phyloP scores from a whole-genome alignment of 2,888 invertebrate species.

The Mylabris sibirica region DNA sequence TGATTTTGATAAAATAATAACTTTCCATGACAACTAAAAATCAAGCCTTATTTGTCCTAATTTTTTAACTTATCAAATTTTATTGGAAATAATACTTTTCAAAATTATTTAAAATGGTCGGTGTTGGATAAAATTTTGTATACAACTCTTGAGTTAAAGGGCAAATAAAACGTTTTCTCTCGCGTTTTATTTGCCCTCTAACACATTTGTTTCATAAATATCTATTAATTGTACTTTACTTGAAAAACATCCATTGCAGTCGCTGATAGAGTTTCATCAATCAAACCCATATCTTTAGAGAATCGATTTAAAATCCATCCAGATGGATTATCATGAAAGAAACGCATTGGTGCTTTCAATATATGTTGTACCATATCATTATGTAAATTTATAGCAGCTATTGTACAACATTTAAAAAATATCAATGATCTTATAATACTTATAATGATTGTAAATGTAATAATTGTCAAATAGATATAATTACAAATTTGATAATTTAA shows the following conservation, averaged over 20 bases:
- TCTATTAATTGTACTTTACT: constrained; percentile 12
- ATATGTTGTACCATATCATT: constrained; percentile 62
- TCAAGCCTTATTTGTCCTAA: too few species aligned
- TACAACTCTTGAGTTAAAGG: too few species aligned
- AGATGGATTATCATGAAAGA: constrained; percentile 72
- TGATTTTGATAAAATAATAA: too few species aligned
- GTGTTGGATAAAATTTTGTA: too few species aligned
- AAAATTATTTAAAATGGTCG: too few species aligned
- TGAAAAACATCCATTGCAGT: constrained; percentile 61
- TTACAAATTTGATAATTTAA: constrained; percentile 50
- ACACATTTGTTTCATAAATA: too few species aligned
- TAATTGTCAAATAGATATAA: constrained; percentile 51
- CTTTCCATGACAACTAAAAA: too few species aligned
- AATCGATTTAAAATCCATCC: constrained; percentile 71
- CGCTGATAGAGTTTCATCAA: constrained; percentile 62
- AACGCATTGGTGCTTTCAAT: constrained; percentile 68
- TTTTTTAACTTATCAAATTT: too few species aligned
- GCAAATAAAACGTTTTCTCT: too few species aligned
- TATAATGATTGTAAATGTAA: constrained; percentile 52
- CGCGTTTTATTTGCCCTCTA: too few species aligned
- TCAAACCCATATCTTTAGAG: constrained; percentile 70
- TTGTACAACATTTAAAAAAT: constrained; percentile 64
- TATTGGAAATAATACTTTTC: too few species aligned
- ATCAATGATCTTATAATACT: constrained; percentile 53
- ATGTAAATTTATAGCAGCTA: constrained; percentile 65